These are phyloP conservation scores for Bombycilla garrulus DNA, from an alignment of 2,113 vertebrate species.

Conservation along the genomic window DNA sequence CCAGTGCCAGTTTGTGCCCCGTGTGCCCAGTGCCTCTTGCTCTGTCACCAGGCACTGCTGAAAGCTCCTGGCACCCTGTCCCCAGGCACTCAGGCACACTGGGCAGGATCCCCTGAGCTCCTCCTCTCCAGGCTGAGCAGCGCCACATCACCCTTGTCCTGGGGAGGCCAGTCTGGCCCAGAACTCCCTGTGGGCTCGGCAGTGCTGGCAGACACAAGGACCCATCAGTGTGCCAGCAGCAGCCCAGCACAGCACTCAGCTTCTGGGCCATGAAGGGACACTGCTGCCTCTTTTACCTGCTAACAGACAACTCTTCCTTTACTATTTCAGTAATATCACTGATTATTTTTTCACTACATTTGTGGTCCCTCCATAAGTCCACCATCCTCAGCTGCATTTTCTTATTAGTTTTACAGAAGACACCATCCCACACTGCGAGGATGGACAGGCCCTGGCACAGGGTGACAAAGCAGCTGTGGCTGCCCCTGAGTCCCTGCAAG, in stretches of 20 bases:
- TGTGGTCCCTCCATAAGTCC: not conserved
- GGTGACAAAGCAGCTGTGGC: not conserved
- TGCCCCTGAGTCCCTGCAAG: not conserved
- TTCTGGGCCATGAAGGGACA: fast-evolving
- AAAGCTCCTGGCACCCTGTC: not conserved
- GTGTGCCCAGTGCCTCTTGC: not conserved
- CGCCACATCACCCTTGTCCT: not conserved
- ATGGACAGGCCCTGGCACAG: not conserved
- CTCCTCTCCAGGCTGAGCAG: not conserved
- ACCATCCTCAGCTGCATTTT: not conserved
- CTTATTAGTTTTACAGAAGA: not conserved
- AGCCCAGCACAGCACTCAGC: not conserved
- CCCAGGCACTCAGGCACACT: fast-evolving
- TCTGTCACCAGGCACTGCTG: not conserved
- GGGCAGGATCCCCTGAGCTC: not conserved
- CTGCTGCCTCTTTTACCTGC: not conserved
- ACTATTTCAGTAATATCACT: not conserved
- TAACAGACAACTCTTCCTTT: fast-evolving
- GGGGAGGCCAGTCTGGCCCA: not conserved
- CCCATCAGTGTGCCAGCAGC: not conserved
- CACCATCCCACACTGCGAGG: not conserved
- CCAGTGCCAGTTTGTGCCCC: not conserved
- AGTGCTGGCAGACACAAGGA: not conserved
- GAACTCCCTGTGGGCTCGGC: fast-evolving
- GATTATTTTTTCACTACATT: not conserved